Conservation (phyloP, 2,888 invertebrate species). For the Oscheius sp. region DNA sequence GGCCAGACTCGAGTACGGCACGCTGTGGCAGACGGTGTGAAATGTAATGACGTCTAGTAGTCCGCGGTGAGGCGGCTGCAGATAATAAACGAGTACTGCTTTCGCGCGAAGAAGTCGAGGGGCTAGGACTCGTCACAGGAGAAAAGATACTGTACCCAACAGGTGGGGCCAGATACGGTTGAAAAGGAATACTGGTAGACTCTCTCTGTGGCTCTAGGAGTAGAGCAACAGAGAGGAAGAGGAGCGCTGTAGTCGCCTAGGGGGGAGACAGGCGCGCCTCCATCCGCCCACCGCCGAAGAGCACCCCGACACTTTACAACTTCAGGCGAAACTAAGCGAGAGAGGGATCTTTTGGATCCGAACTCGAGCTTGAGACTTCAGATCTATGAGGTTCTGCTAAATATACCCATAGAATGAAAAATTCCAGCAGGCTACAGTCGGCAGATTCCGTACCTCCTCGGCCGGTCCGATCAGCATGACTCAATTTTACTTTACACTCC, state of each 20-base stretch:
- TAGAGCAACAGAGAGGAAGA: constrained; percentile 19
- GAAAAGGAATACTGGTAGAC: constrained; percentile 18
- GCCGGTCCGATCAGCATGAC: neutral
- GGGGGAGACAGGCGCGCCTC: neutral
- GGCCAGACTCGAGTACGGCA: constrained; percentile 59
- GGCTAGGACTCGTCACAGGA: constrained; percentile 8
- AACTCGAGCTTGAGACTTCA: constrained; percentile 23
- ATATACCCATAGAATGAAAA: too few species aligned
- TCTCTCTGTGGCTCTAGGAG: neutral
- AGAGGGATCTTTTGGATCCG: constrained; percentile 17
- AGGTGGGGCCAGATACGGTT: constrained; percentile 30
- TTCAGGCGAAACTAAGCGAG: neutral
- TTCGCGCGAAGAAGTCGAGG: constrained; percentile 5
- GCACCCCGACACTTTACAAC: constrained; percentile 38
- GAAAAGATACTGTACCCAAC: constrained; percentile 5
- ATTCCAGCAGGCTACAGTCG: neutral
- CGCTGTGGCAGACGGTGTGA: constrained; percentile 64
- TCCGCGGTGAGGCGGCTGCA: constrained; percentile 39
- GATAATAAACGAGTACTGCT: constrained; percentile 6
- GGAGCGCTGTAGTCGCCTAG: too few species aligned
- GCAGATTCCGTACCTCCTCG: neutral
- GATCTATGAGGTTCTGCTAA: constrained; percentile 13
- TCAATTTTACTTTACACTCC: constrained; percentile 18
- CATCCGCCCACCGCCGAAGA: constrained; percentile 39
- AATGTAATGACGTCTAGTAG: constrained; percentile 58